Base-by-base conservation (phyloP, 2,797 vertebrate genomes). In the Champsocephalus gunnari region DNA sequence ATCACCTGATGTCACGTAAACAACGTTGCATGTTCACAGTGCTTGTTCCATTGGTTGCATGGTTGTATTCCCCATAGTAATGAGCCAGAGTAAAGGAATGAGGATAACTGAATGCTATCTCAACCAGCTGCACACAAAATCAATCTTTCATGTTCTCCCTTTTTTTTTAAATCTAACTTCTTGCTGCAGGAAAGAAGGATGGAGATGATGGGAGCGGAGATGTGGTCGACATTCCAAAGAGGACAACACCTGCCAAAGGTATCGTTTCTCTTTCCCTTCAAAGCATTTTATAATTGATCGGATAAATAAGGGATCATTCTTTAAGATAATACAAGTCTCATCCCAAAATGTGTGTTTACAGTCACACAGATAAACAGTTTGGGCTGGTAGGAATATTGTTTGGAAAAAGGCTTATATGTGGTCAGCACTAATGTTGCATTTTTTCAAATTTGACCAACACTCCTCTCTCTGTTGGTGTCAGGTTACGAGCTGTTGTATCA, bases 401-500 rank as follows among this genome's bases (percentile, higher is more conserved):
- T 47, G 3, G 9, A 11, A 4, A 1, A 3, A 2, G 5, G 11
- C 66, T 57, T 9, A 47, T 24, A 8, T 50, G 5, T 34, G 1
- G 55, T 0, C 11, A 14, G 10, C 17, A 3, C 4, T 59, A 28
- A 54, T 51, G 21, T 45, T n/a, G 2, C 21, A 5, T n/a, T 57
- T 24, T 21, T n/a, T 55, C 12, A 44, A 44, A 60, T 34, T 51
- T 14, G 54, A 54, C 43, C 13, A 41, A 67, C 10, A 1, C 0
- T 3, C 9, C 4, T 83, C 44, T 66, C 1, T 68, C 0, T 71
- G 17, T 59, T 10, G 9, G 6, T 66, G 43, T 77, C 77, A 99
- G 98, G 98, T 85, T 99, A 97, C 1, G 98, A 99, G 87, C 95
- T 99, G 66, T 92, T 99, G 77, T 99, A 96, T 91, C 98, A 99